phyloP scores from a whole-genome alignment of 2,113 vertebrate species.

The Leptodactylus fuscus region DNA sequence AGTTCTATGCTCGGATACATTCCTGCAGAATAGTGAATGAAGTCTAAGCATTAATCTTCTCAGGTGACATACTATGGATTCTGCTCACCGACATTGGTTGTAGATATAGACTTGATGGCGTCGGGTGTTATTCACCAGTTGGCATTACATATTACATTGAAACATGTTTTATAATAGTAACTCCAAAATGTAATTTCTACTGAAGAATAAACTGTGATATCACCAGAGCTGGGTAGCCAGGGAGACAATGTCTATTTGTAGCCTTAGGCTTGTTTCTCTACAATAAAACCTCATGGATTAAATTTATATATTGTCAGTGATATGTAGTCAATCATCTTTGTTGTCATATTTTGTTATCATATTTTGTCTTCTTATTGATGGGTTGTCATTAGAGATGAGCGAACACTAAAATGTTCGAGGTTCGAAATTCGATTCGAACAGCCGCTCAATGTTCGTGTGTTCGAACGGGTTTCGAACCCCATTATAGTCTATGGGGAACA shows the following conservation, averaged over 20 bases:
- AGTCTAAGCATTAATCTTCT: background rate
- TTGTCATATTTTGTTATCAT: no score
- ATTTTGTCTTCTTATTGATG: no score
- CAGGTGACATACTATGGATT: conserved; percentile 6
- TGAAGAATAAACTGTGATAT: background rate
- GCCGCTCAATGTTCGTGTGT: no score
- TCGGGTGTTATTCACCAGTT: background rate
- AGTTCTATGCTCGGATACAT: conserved; percentile 1
- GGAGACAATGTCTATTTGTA: background rate
- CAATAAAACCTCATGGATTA: background rate
- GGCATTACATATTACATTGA: background rate
- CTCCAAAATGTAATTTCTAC: background rate
- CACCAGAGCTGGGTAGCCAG: background rate
- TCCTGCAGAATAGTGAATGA: background rate
- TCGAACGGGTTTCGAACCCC: no score
- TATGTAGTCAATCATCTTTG: no score
- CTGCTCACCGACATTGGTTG: background rate
- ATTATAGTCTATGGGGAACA: no score
- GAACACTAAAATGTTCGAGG: no score
- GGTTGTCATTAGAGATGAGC: no score
- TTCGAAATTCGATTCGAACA: no score
- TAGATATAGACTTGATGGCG: background rate
- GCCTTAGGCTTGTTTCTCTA: background rate
- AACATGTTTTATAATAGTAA: background rate
- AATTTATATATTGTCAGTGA: background rate